Evolutionary conservation across 1,140 invertebrate species (phyloP).

Genomic region (Caenorhabditis inopinata): DNA sequence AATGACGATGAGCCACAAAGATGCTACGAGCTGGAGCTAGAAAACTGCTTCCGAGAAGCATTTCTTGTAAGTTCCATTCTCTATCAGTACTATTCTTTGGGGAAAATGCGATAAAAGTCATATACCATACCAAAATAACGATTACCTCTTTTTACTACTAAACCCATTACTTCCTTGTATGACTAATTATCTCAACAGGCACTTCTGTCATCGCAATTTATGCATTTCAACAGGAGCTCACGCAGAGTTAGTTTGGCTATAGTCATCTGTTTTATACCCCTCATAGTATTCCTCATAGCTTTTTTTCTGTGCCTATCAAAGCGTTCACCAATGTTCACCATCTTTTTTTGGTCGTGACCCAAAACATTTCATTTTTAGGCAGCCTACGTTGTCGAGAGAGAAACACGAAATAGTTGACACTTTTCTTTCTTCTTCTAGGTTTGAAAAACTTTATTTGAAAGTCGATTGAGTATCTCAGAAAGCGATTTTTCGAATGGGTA

Average conservation of each 20-base stretch:
- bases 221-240: slow-evolving; percentile 10
- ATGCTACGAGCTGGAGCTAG: slow-evolving; percentile 40
- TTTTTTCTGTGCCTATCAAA: neutral
- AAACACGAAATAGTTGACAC: neutral
- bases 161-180: too few relatives aligned
- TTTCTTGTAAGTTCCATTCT: slow-evolving; percentile 33
- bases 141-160: too few relatives aligned
- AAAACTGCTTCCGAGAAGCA: slow-evolving; percentile 42
- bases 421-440: neutral
- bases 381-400: neutral
- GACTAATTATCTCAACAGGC: neutral
- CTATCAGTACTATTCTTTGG: neutral
- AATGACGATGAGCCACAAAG: slow-evolving; percentile 13
- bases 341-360: too few relatives aligned
- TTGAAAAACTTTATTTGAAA: neutral
- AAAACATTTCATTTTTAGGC: neutral
- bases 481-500: too few relatives aligned
- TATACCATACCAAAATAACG: too few relatives aligned
- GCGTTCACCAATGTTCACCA: neutral
- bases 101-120: too few relatives aligned
- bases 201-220: slow-evolving; percentile 1
- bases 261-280: neutral
- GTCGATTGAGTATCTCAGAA: too few relatives aligned
- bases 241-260: neutral
- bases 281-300: neutral